Evolutionary conservation across 2,888 invertebrate species (phyloP), one percentile per base, ranked within the genome.

Genomic region (Machimus atricapillus): DNA sequence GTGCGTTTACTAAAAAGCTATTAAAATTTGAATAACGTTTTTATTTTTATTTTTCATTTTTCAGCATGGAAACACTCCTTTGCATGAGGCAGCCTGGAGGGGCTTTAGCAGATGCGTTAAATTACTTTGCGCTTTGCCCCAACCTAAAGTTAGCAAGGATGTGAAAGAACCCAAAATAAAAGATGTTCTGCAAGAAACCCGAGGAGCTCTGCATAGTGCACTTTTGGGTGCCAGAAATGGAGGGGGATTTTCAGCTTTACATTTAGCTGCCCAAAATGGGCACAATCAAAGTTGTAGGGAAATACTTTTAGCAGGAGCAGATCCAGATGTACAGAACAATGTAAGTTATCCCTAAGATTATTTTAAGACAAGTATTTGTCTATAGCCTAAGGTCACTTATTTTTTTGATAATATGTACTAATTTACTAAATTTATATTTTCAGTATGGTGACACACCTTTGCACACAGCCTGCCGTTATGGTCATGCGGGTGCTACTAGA

Each of bases 41-140:
- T 76, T 14, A 34, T 76, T 27, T 37, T 2, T 0, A 37, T 3
- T 46, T 12, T 37, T 2, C 5, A 37, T 3, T 46, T 12, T 93
- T 85, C 93, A 97, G 97, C 97, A 98, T 93, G 98, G 98, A 88
- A 98, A 99, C 94, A 97, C 97, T 12, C 96, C 98, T 0, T 93
- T 98, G 16, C 99, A 99, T 93, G 98, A 98, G 92, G 97, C 98
- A 14, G 96, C 98, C 3, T 98, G 98, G 97, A 97, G 98, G 91
- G 98, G 98, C 9, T 98, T 96, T 93, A 97, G 98, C 90, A 95
- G 96, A 88, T 96, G 97, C 89, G 96, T 97, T 89, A 95, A 96
- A 89, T 92, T 95, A 74, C 94, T 98, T 88, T 95, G 91, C 87
- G 87, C 90, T 1, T 90, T 90, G 52, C 91, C 90, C 79, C 88